Conservation (phyloP, 2,888 invertebrate species). For the Eustalomyia histrio region DNA sequence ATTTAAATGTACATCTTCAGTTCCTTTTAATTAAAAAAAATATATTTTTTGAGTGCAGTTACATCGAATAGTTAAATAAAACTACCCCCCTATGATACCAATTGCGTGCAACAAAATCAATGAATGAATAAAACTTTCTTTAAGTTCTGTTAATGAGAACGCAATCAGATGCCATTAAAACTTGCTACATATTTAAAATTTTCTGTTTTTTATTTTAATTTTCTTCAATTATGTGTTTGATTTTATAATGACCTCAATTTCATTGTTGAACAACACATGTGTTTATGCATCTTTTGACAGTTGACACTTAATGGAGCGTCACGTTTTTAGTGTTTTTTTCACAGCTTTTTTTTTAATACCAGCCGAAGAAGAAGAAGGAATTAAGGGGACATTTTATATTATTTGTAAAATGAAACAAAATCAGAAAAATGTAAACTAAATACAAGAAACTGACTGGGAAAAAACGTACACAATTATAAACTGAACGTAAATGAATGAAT, state of each 20-base stretch:
- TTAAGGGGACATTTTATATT: constrained; percentile 48
- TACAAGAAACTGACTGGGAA: constrained; percentile 16
- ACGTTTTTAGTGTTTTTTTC: constrained; percentile 62
- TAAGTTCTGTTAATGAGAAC: too few relatives aligned
- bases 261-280: constrained; percentile 60
- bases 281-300: constrained; percentile 57
- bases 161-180: constrained; percentile 2
- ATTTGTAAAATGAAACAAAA: constrained; percentile 13
- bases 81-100: too few relatives aligned
- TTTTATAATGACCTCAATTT: constrained; percentile 64
- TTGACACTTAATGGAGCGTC: constrained; percentile 66
- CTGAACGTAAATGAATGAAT: constrained; percentile 16
- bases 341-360: constrained; percentile 40
- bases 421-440: constrained; percentile 32
- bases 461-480: constrained; percentile 38
- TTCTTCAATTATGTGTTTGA: constrained; percentile 58
- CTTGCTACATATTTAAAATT: constrained; percentile 29
- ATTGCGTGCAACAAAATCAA: too few relatives aligned
- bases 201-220: constrained; percentile 39
- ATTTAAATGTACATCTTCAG: too few relatives aligned
- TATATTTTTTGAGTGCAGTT: too few relatives aligned
- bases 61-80: too few relatives aligned
- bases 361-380: constrained; percentile 19
- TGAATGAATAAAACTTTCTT: too few relatives aligned
- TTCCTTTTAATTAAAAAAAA: too few relatives aligned